Percentiles rank a stretch among this genome's conserved stretches.
Evolutionary conservation across 1,140 invertebrate species (phyloP).

Genomic region (Drosophila biarmipes): DNA sequence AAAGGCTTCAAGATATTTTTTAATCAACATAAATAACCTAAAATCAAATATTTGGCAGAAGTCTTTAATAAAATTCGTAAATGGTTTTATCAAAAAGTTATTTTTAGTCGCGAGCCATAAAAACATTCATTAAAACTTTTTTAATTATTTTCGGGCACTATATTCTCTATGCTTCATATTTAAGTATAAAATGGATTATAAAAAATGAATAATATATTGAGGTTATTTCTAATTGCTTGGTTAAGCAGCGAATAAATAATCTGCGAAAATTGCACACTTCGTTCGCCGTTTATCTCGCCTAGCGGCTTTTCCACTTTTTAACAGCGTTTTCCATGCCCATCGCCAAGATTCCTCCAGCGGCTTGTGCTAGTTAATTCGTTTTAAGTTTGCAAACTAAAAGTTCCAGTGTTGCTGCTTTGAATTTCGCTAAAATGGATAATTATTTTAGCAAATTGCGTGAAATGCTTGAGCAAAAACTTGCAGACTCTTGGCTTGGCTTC

Average conservation of each 20-base stretch:
- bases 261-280: not conserved
- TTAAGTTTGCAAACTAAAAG: constrained; percentile 71
- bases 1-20: no score
- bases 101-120: no score
- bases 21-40: no score
- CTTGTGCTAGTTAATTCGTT: constrained; percentile 67
- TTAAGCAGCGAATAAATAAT: not conserved
- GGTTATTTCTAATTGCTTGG: not conserved
- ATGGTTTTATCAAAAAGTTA: no score
- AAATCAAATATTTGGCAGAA: no score
- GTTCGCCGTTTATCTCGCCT: not conserved
- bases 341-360: constrained; percentile 15
- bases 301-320: not conserved
- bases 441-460: constrained; percentile 79
- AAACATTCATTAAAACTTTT: not conserved
- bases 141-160: no score
- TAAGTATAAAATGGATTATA: not conserved
- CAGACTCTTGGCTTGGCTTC: constrained; percentile 18
- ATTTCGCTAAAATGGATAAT: constrained; percentile 75
- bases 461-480: constrained; percentile 52
- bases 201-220: not conserved
- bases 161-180: no score
- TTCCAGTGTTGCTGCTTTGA: constrained; percentile 72
- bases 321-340: constrained; percentile 6
- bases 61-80: no score